Base-by-base conservation (phyloP, 2,113 vertebrate genomes). In the Oncorhynchus nerka region DNA sequence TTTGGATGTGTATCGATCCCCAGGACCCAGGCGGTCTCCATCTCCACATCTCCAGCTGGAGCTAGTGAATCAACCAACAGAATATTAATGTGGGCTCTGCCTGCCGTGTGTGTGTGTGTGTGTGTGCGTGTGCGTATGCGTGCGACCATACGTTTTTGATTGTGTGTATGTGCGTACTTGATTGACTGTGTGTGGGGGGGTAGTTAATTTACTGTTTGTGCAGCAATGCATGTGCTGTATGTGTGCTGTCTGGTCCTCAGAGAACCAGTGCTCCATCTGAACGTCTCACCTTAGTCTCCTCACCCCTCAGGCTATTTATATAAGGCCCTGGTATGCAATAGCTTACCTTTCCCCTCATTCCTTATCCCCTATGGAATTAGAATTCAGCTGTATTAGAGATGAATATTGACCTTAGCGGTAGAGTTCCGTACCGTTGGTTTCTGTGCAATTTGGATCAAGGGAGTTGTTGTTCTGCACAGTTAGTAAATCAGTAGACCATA, bases 41-140 rank as follows among this genome's bases (percentile, higher is more conserved):
- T 32, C 66, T 32, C 66, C 28, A 13, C 65, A 68, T 39, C 66
- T 68, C 65, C 65, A 28, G 65, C 65, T 67, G 65, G 28, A 30
- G 28, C 65, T 30, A 13, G 11, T 30, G 13, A 28, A 67, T 30
- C 66, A 68, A 20, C 66, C 16, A 34, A 7, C 66, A 39, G 32
- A 68, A 68, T 68, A 39, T 32, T 39, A 68, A 39, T 68, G 30
- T 9, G 51, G n/a, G 26, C 22, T 70, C 16, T 69, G 1, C 39
- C 30, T 51, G 64, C 57, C 7, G 61, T 20, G 13, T 78, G 49
- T 67, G 32, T 19, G 39, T 1, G 39, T 11, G 9, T 1, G 39
- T 3, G 8, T 3, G 70, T 32, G 20, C 71, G 48, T 45, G 22
- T 20, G 32, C 28, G 48, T 19, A 16, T 24, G 32, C n/a, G 48